Base-by-base conservation (phyloP, 2,888 invertebrate species). In the Dryadula phaetusa region DNA sequence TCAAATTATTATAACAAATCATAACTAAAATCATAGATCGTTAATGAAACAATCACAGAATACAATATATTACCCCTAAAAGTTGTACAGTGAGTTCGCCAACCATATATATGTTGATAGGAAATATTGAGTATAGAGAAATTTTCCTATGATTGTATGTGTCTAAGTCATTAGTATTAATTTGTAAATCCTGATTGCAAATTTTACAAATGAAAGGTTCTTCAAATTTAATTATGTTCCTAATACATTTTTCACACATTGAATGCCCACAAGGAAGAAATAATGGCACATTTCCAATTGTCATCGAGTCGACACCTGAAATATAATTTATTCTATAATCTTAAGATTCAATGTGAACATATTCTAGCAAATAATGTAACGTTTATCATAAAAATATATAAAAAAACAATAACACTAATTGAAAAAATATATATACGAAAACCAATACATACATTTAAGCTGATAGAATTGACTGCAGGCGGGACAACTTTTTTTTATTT, bases 211-310 rank as follows among this genome's bases (percentile, higher is more conserved):
- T 82, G 46, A 94, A 83, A 0, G 89, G 90, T 71, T 92, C 92
- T 22, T 75, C 70, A 74, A 86, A 88, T 72, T 82, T 85, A 0
- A 84, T 69, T 25, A 86, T 80, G 67, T 82, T 86, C 42, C 79
- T 84, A 14, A 95, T 79, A 79, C 96, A 96, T 58, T 87, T 92
- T 73, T 95, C 95, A 75, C 96, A 96, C 75, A 95, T 89, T 2
- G 94, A 90, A 81, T 96, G 96, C 0, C 94, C 94, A 78, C 96
- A 96, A 69, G 90, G 77, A 67, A 96, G 81, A 44, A 95, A 83
- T 25, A 96, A 83, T 0, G 96, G 96, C 42, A 90, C 74, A 67
- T 88, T 90, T 4, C 74, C 74, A 74, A 83, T 82, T 37, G 74
- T 44, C 32, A 79, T 74, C 1, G 79, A 74, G 58, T 81, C 67